phyloP scores from a whole-genome alignment of 2,113 vertebrate genomes.

The Anolis sagrei region DNA sequence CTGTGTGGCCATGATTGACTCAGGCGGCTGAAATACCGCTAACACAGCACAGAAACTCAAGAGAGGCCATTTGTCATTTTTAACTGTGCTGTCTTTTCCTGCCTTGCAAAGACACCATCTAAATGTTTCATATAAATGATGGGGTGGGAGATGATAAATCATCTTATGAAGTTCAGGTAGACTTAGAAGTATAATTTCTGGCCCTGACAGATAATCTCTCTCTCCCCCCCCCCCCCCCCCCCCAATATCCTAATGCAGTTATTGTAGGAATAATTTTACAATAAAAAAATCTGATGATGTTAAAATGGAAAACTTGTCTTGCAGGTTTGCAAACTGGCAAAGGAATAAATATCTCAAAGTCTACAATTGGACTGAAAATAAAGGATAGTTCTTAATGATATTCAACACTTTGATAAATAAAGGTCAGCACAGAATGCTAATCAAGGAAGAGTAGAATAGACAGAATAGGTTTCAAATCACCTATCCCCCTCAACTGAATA shows the following conservation, averaged over 20 bases:
- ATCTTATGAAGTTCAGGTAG: background rate
- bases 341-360: background rate
- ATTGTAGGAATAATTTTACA: background rate
- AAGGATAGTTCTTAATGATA: background rate
- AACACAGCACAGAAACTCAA: background rate
- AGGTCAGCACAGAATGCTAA: no score
- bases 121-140: rapidly evolving
- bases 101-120: background rate
- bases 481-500: background rate
- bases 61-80: background rate
- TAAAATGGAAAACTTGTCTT: background rate
- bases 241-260: background rate
- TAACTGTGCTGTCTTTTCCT: constrained; percentile 1
- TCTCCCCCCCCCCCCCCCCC: background rate
- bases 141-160: background rate
- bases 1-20: background rate
- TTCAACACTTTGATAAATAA: background rate
- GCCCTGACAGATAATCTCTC: rapidly evolving
- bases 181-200: background rate
- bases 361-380: background rate
- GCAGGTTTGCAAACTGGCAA: background rate
- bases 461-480: no score
- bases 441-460: no score
- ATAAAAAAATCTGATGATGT: background rate
- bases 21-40: constrained; percentile 2